Evolutionary conservation across 1,140 invertebrate species (phyloP), one percentile per base, ranked within the genome.

Genomic region (Fopius arisanus): DNA sequence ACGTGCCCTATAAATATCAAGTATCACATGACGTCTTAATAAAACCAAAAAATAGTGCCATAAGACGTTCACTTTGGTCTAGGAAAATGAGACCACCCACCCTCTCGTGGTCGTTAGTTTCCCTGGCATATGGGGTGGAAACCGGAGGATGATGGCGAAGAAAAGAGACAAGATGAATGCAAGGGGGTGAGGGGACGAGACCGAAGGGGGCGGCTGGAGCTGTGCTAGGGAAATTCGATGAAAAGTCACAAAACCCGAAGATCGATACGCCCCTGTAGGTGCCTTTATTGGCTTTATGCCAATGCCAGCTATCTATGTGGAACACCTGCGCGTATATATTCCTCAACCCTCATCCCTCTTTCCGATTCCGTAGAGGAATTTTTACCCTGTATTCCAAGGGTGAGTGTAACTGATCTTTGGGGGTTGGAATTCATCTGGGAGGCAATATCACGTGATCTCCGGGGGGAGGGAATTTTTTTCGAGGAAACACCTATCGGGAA

Each of bases 301-400:
- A 88, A 86, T 86, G 80, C 78, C 78, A 78, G 79, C 83, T 86
- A 88, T 88, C 86, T 86, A 86, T 86, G 82, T 85, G 82, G 83
- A 87, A 86, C 86, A 87, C 86, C 86, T 87, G 86, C 81, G 82
- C 80, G 81, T 82, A 80, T 77, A 72, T 72, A 67, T 65, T 37
- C 16, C 40, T 65, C 63, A 59, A 48, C 51, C 71, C 67, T 62
- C 72, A 72, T 71, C 28, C 26, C 62, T 62, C 59, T 68, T 41
- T 48, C 63, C 69, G 63, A 10, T 54, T 43, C 41, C 41, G 14
- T 69, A 19, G 37, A 10, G 19, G 21, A 19, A 68, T 40, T 67
- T 9, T 43, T 28, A 37, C 12, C 19, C 19, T 33, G 29, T 33
- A 29, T 28, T 37, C n/a, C 66, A 33, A 5, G 29, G 12, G 23